Base-by-base conservation (phyloP, 2,888 invertebrate species). In the Zaprionus bogoriensis region DNA sequence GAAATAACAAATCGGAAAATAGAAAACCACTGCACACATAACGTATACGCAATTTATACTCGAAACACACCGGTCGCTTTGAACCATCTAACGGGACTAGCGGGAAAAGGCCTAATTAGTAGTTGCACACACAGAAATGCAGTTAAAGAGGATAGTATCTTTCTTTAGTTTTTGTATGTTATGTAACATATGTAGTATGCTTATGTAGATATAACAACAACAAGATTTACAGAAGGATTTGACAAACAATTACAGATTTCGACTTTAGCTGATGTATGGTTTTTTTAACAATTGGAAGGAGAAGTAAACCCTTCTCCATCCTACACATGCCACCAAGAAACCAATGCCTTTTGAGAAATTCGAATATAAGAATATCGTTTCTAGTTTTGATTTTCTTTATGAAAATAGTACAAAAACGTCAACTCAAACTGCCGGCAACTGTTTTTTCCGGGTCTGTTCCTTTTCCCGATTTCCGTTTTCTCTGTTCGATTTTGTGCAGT, bases 251-350 rank as follows among this genome's bases (percentile, higher is more conserved):
- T 66, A 69, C 58, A 62, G 44, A 65, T 45, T 42, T 64, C 48
- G 28, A 53, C 41, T 41, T 70, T 46, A 58, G 58, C 61, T 62
- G 55, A 63, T 61, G 36, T 71, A 54, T 12, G 7, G n/a, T n/a
- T n/a, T 41, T 20, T 41, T 22, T 9, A 22, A 25, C 12, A 22
- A 22, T 25, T 25, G 12, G 12, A 25, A 12, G 17, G n/a, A 44
- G 25, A 22, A 25, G n/a, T n/a, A n/a, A n/a, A n/a, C n/a, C n/a
- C n/a, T n/a, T 25, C 3, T 25, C 45, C 50, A 17, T 73, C 42
- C 53, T 46, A 90, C 93, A 93, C 94, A 94, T 94, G 94, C 94
- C 94, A 93, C 94, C 94, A 94, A 94, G 94, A 94, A 94, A 94
- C 93, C 93, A 93, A 93, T 93, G 93, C 93, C 93, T 93, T 93